Evolutionary conservation across 2,797 vertebrate genomes (phyloP), one percentile per base, ranked within the genome.

Genomic region (Tympanoctomys barrerae): DNA sequence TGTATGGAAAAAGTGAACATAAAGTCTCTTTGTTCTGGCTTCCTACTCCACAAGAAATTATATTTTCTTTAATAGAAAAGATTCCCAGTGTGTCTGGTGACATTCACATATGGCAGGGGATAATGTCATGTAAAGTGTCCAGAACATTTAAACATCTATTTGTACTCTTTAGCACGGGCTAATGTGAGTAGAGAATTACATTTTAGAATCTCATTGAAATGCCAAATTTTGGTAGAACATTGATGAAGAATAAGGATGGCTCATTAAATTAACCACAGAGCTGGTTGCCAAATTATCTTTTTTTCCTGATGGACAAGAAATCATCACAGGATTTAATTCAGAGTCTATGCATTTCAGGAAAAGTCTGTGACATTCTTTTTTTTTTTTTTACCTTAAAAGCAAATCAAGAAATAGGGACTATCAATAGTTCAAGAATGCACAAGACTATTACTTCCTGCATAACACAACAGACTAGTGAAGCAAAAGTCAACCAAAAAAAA

Each of bases 381-480:
- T 77, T 36, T 85, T 36, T 39, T 39, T 39, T 39, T 85, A 7
- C 42, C 33, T 86, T 81, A 36, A 86, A 79, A 83, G 66, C 22
- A 86, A 78, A 83, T 93, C 6, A 73, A 73, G 42, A 87, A 83
- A 46, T 81, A 62, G 33, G 21, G 4, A 57, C 18, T n/a, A 77
- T 39, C 39, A 89, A 57, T 7, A 92, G 5, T n/a, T 46, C 87
- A 80, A 84, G n/a, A 87, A 92, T 71, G 42, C 19, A 64, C 13
- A 66, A 61, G 18, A 33, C 10, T 81, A 54, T 66, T 80, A 78
- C 42, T 36, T 88, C 14, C 70, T 81, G 14, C 2, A 2, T 61
- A 92, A 75, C 18, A 64, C n/a, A 52, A 42, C 22, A 28, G n/a
- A 39, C 31, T 93, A 96, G 52, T 81, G 52, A 79, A 92, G 5